Percentiles rank a stretch among this genome's conserved stretches.
Evolutionary conservation across 2,888 invertebrate genomes (phyloP).

Genomic region (Temnothorax rugatulus): DNA sequence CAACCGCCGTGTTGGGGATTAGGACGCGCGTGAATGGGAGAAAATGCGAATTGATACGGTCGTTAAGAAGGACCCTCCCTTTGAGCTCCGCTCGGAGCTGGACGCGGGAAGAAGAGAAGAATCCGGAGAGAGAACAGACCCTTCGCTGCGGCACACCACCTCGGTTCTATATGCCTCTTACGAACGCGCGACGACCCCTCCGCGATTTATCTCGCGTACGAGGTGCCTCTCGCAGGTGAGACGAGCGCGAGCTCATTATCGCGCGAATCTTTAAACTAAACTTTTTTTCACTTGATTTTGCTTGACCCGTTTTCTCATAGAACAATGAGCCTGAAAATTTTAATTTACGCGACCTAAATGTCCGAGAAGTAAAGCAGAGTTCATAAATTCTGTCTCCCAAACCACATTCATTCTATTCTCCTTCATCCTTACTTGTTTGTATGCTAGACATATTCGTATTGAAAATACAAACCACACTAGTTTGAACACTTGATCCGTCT

Average conservation of each 20-base stretch:
- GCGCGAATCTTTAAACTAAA: neutral
- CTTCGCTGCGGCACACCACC: slow-evolving; percentile 50
- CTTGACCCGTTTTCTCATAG: neutral
- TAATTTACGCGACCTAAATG: neutral
- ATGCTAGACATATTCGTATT: neutral
- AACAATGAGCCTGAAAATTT: neutral
- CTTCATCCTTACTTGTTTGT: neutral
- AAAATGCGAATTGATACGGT: slow-evolving; percentile 82
- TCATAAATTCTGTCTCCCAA: neutral
- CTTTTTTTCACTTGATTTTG: neutral
- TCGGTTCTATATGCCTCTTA: slow-evolving; percentile 57
- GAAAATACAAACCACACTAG: too few species aligned
- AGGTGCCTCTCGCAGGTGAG: slow-evolving; percentile 1
- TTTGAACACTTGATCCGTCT: neutral
- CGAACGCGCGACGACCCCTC: slow-evolving; percentile 36
- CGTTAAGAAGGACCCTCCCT: slow-evolving; percentile 77
- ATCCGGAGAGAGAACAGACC: slow-evolving; percentile 43
- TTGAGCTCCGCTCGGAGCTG: slow-evolving; percentile 61
- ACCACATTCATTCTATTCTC: neutral
- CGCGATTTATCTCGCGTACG: slow-evolving; percentile 66
- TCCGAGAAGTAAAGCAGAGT: neutral
- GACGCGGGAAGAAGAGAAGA: slow-evolving; percentile 38
- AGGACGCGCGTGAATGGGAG: slow-evolving; percentile 78
- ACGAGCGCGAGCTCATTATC: neutral
- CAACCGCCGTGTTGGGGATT: slow-evolving; percentile 72